Conservation (phyloP, 1,140 invertebrate genomes). For the Calliopsis andreniformis region DNA sequence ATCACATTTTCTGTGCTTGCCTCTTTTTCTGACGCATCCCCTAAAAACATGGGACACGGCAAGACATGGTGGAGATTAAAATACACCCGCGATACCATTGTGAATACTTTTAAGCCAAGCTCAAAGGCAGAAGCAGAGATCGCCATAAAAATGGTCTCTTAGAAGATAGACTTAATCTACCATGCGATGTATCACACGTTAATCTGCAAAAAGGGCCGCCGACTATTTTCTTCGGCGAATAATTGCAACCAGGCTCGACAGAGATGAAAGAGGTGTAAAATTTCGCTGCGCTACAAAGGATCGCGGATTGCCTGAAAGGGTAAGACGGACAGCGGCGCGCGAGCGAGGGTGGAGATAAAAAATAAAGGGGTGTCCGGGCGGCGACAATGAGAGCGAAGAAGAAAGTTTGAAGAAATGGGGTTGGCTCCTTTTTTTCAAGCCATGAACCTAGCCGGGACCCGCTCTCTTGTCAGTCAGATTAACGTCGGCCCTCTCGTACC, state of each 20-base stretch:
- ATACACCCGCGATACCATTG: no score
- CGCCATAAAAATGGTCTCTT: background rate
- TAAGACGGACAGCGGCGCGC: constrained; percentile 13
- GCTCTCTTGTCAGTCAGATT: constrained; percentile 35
- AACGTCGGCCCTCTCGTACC: constrained; percentile 29
- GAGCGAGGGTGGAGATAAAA: constrained; percentile 17
- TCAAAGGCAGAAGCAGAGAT: background rate
- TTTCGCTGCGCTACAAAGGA: constrained; percentile 38
- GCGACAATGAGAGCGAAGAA: constrained; percentile 65
- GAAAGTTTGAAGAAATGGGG: constrained; percentile 59
- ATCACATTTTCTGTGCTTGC: no score
- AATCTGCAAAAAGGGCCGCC: background rate
- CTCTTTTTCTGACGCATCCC: background rate
- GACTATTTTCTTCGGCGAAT: constrained; percentile 31
- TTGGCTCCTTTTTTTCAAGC: constrained; percentile 25
- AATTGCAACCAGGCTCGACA: constrained; percentile 19
- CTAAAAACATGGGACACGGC: no score
- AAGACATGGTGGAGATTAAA: no score
- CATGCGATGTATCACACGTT: constrained; percentile 6
- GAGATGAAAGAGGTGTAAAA: constrained; percentile 39
- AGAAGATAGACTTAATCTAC: constrained; percentile 28
- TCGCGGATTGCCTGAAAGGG: constrained; percentile 36
- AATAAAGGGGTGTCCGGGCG: constrained; percentile 53
- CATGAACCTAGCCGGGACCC: constrained; percentile 14
- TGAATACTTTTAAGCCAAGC: no score